Percentiles rank a stretch among this genome's conserved stretches.
Evolutionary conservation across 1,140 invertebrate genomes (phyloP).

Genomic region (Formica exsecta): DNA sequence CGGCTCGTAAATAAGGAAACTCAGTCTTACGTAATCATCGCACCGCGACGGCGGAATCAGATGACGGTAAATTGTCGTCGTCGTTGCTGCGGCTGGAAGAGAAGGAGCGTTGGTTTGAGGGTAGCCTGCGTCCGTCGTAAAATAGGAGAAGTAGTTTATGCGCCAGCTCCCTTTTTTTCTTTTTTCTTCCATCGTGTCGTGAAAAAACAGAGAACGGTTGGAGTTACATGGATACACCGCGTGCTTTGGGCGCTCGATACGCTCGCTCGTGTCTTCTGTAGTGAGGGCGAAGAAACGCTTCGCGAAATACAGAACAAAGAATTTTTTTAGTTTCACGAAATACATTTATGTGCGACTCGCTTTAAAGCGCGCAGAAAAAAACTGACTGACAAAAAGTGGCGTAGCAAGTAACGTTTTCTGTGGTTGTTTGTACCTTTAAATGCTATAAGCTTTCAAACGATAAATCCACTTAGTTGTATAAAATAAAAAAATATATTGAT

Average conservation of each 20-base stretch:
- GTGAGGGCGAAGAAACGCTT: background rate
- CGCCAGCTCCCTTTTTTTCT: conserved; percentile 7
- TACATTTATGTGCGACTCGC: background rate
- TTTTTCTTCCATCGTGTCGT: background rate
- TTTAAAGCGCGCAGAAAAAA: background rate
- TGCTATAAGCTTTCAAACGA: background rate
- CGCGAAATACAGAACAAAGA: conserved; percentile 33
- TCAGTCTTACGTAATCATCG: conserved; percentile 70
- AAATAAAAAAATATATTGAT: background rate
- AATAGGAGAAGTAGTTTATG: conserved; percentile 35
- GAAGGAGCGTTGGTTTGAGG: conserved; percentile 44
- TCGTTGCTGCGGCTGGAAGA: conserved; percentile 43
- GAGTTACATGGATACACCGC: conserved; percentile 19
- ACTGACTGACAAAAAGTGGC: background rate
- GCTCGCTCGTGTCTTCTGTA: conserved; percentile 29
- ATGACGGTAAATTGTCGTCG: conserved; percentile 81
- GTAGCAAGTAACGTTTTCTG: background rate
- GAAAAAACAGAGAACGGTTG: conserved; percentile 19
- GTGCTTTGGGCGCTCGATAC: conserved; percentile 31
- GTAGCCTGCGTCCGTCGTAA: conserved; percentile 44
- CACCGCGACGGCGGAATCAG: conserved; percentile 76
- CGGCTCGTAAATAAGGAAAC: conserved; percentile 76
- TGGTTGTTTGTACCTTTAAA: background rate
- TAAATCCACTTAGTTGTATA: background rate
- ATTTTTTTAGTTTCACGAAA: conserved; percentile 25